These are phyloP conservation scores for Linepithema humile DNA, from an alignment of 1,140 invertebrate genomes.

Conservation along the genomic window DNA sequence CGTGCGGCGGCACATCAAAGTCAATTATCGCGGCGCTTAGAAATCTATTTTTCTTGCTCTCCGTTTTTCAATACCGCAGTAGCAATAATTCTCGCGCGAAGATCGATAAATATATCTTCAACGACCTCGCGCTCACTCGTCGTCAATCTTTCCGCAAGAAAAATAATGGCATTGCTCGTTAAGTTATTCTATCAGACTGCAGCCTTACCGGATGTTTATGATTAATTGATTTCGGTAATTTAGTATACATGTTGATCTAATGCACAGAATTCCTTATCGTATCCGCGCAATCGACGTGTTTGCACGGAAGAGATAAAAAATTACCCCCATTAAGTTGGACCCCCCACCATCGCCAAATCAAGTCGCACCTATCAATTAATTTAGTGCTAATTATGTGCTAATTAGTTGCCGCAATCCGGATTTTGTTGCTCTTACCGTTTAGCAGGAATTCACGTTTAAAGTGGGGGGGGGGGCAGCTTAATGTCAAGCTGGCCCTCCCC, in stretches of 20 bases:
- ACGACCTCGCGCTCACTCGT: neutral
- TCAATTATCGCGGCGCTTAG: slow-evolving; percentile 36
- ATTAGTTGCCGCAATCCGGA: too few species aligned
- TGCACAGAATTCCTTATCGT: neutral
- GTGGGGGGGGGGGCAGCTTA: too few species aligned
- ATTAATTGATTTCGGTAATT: slow-evolving; percentile 29
- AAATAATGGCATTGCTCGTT: slow-evolving; percentile 37
- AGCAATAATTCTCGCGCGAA: slow-evolving; percentile 49
- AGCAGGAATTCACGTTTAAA: too few species aligned
- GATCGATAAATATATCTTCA: slow-evolving; percentile 55
- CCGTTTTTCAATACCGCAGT: neutral
- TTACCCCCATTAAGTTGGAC: too few species aligned
- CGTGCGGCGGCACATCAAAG: neutral
- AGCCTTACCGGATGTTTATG: neutral
- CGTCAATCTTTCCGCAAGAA: slow-evolving; percentile 31
- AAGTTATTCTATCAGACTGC: slow-evolving; percentile 1
- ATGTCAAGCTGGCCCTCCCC: too few species aligned
- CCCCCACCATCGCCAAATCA: too few species aligned
- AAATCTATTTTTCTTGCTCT: slow-evolving; percentile 45
- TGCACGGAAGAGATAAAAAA: neutral
- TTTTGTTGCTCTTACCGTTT: too few species aligned
- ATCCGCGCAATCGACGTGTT: neutral
- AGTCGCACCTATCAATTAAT: too few species aligned
- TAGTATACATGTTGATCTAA: neutral
- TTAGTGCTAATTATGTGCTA: too few species aligned